Percentiles rank a stretch among this genome's conserved stretches.
Evolutionary conservation across 2,113 vertebrate genomes (phyloP).

Genomic region (Rana temporaria): DNA sequence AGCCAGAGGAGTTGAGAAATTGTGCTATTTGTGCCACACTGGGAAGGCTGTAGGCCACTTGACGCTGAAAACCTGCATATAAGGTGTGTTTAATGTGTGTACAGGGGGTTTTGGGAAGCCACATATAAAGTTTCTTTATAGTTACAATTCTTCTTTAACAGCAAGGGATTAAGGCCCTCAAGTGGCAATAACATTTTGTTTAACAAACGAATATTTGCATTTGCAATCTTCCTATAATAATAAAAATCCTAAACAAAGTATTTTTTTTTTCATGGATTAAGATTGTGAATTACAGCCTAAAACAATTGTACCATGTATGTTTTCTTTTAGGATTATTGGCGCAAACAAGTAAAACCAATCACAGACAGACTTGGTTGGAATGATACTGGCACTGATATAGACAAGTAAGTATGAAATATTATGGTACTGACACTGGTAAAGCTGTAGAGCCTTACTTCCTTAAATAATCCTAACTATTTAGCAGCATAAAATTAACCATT

Average conservation of each 20-base stretch:
- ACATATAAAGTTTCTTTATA: not conserved
- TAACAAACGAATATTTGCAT: not conserved
- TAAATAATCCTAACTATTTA: too few relatives aligned
- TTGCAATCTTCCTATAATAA: too few relatives aligned
- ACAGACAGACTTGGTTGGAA: conserved; percentile 74
- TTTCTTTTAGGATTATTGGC: conserved; percentile 78
- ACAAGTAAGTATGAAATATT: conserved; percentile 62
- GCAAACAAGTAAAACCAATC: conserved; percentile 72
- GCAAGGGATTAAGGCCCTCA: too few relatives aligned
- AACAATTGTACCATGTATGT: not conserved
- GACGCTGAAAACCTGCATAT: too few relatives aligned
- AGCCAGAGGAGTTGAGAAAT: too few relatives aligned
- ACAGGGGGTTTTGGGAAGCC: not conserved
- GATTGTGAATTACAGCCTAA: not conserved
- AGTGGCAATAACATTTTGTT: not conserved
- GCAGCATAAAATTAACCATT: too few relatives aligned
- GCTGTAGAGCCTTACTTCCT: not conserved
- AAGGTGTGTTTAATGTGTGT: not conserved
- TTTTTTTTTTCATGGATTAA: too few relatives aligned
- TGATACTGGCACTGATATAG: conserved; percentile 72
- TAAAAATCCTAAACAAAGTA: too few relatives aligned
- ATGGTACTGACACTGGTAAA: not conserved
- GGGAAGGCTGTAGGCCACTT: too few relatives aligned
- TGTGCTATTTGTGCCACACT: too few relatives aligned
- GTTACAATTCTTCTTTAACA: not conserved